Conservation (phyloP, 2,113 vertebrate species). For the Nipponia nippon region DNA sequence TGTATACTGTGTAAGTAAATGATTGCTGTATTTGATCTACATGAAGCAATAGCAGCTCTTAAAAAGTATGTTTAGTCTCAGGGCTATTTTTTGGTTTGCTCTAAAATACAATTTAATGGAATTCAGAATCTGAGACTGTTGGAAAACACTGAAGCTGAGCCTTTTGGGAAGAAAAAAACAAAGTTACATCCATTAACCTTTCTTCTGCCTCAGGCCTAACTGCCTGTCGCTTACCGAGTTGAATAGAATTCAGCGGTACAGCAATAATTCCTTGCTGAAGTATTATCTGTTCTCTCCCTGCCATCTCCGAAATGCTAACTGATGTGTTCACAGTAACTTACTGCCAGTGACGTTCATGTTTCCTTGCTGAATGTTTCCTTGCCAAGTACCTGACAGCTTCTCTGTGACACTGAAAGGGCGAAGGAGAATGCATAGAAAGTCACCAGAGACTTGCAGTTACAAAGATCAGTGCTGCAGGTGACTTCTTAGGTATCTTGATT, state of each 20-base stretch:
- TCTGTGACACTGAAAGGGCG: background rate
- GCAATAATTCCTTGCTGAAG: background rate
- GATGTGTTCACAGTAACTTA: background rate
- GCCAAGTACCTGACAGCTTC: background rate
- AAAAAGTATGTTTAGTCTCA: conserved; percentile 17
- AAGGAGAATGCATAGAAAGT: background rate
- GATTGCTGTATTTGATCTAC: background rate
- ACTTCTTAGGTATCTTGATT: background rate
- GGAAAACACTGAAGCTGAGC: background rate
- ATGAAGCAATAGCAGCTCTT: conserved; percentile 13
- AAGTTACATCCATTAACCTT: background rate
- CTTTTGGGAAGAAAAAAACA: background rate
- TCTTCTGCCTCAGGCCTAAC: background rate
- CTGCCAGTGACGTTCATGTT: background rate
- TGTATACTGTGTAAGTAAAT: background rate
- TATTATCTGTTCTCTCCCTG: background rate
- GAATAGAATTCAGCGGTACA: background rate
- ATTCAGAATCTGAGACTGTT: conserved; percentile 4
- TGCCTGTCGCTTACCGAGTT: background rate
- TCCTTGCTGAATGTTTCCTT: background rate
- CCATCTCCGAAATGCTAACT: background rate
- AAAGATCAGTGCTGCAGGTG: background rate
- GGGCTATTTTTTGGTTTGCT: conserved; percentile 25
- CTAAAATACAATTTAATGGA: background rate
- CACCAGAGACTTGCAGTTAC: background rate